phyloP scores from a whole-genome alignment of 2,113 vertebrate species.

The Psilopsiagon aurifrons region DNA sequence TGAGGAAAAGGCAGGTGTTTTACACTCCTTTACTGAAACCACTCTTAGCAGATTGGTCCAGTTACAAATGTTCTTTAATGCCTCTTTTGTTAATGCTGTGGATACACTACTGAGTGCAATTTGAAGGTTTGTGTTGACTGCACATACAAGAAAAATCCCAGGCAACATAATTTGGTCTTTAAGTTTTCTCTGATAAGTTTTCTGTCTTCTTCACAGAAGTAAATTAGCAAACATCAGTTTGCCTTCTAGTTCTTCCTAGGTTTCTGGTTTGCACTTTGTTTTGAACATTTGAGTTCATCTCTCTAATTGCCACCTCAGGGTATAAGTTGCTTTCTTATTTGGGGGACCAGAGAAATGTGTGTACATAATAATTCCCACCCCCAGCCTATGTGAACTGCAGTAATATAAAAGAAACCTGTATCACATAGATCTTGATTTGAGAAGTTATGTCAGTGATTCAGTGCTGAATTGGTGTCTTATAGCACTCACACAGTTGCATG shows the following conservation, averaged over 20 bases:
- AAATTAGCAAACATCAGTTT: neutral
- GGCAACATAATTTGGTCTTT: neutral
- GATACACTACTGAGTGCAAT: neutral
- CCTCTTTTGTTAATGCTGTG: neutral
- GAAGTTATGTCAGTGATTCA: neutral
- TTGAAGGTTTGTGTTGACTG: neutral
- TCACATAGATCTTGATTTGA: neutral
- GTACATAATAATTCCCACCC: neutral
- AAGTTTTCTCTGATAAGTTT: neutral
- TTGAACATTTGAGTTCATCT: neutral
- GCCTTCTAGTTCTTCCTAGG: neutral
- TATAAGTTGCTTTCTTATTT: neutral
- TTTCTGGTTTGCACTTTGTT: neutral
- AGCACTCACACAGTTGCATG: neutral
- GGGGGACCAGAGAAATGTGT: neutral
- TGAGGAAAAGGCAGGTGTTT: slow-evolving; percentile 29
- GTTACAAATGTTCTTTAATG: neutral
- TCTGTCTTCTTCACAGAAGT: neutral
- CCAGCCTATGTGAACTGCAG: neutral
- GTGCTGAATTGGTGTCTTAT: neutral
- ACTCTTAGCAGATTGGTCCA: neutral
- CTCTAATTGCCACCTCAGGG: neutral
- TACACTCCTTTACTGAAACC: neutral
- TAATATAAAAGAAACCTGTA: neutral
- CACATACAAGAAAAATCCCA: neutral